Conservation (phyloP, 2,888 invertebrate genomes). For the Perizoma affinitatum region DNA sequence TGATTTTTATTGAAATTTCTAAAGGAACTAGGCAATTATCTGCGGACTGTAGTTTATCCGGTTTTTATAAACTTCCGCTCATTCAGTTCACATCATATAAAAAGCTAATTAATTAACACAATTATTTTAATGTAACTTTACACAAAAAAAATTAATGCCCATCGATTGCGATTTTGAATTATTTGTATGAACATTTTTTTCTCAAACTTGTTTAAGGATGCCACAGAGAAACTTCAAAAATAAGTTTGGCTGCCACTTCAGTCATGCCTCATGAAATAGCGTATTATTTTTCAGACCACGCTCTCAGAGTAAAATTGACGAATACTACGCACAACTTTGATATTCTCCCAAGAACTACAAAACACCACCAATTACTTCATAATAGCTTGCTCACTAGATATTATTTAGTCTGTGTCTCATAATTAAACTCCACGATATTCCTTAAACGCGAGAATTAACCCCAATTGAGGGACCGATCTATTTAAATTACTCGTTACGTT, state of each 20-base stretch:
- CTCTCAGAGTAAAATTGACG: background rate
- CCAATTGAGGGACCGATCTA: slow-evolving; percentile 83
- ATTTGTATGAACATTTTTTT: too few relatives aligned
- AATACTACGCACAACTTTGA: slow-evolving; percentile 7
- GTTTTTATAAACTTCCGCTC: slow-evolving; percentile 31
- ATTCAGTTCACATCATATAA: slow-evolving; percentile 8
- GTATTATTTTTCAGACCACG: too few relatives aligned
- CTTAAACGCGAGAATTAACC: slow-evolving; percentile 83
- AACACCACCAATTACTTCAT: slow-evolving; percentile 44
- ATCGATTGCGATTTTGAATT: too few relatives aligned
- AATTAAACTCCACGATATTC: slow-evolving; percentile 80
- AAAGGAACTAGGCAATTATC: slow-evolving; percentile 38
- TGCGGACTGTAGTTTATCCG: slow-evolving; percentile 25
- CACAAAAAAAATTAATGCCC: too few relatives aligned
- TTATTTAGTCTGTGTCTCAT: slow-evolving; percentile 47
- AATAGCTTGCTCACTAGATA: slow-evolving; percentile 47
- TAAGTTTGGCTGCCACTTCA: too few relatives aligned
- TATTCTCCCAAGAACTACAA: slow-evolving; percentile 22
- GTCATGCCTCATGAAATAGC: too few relatives aligned
- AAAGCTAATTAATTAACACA: background rate
- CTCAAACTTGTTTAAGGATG: too few relatives aligned
- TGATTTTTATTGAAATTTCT: slow-evolving; percentile 52
- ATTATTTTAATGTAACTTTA: too few relatives aligned
- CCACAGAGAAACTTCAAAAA: too few relatives aligned
- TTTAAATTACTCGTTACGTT: slow-evolving; percentile 80